These are phyloP conservation scores for Ahaetulla prasina DNA, from an alignment of 2,113 vertebrate genomes.

Conservation along the genomic window DNA sequence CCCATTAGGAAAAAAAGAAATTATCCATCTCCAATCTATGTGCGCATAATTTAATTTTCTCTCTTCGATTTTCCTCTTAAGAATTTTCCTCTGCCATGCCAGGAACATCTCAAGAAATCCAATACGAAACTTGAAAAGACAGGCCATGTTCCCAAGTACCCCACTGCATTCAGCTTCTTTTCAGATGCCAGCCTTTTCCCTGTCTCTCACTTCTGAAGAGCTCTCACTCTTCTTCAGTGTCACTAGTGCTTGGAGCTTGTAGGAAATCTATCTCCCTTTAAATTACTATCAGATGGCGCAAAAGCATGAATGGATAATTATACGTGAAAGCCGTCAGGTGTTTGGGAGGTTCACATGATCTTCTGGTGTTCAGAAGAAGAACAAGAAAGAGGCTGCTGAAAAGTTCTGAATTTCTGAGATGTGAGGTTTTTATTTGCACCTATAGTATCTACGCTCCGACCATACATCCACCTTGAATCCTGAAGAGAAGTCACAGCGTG, in stretches of 20 bases:
- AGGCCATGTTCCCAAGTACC: background rate
- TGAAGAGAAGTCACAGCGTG: background rate
- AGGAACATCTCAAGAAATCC: background rate
- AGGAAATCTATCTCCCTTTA: background rate
- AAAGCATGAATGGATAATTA: background rate
- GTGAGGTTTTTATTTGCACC: background rate
- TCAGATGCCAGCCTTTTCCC: background rate
- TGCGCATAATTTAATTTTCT: background rate
- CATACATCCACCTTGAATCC: background rate
- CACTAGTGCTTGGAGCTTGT: background rate
- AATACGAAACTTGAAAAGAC: background rate
- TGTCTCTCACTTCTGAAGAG: background rate
- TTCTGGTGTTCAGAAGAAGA: background rate
- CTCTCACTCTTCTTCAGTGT: background rate
- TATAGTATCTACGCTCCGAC: background rate
- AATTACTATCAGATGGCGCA: background rate
- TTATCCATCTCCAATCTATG: background rate
- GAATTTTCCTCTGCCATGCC: background rate
- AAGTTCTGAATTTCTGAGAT: background rate
- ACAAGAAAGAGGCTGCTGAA: background rate
- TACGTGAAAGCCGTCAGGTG: background rate
- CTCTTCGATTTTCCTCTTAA: background rate
- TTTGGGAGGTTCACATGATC: background rate
- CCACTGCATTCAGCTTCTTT: background rate
- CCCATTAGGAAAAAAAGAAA: background rate